Evolutionary conservation across 1,140 invertebrate species (phyloP), one percentile per base, ranked within the genome.

Genomic region (Drosophila littoralis): DNA sequence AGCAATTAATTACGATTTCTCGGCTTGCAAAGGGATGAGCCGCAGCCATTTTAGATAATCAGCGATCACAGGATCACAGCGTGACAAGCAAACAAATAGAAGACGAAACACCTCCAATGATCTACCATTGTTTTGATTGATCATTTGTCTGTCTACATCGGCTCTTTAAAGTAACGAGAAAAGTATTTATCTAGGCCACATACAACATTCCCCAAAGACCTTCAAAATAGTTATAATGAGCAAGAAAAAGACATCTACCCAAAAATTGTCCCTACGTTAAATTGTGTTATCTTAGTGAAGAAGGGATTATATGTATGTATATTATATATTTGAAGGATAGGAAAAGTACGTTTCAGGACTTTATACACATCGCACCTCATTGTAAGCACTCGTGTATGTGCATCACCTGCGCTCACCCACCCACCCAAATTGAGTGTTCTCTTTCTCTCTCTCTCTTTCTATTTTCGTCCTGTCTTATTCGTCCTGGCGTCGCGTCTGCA

Each of bases 1-100:
- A 8, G 40, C 59, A 55, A 76, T 77, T 57, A 77, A 77, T 74
- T 58, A 77, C 51, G 55, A 63, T 63, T 58, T 63, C 38, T 52
- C 33, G 28, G 38, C 57, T 15, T 28, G 22, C n/a, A 12, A 12
- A 45, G 40, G 35, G 45, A 57, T 65, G 38, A 12, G 22, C 22
- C 15, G 43, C 43, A 28, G 43, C 64, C 64, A 66, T 66, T 57
- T 66, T 66, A n/a, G 35, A 10, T 55, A 38, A 67, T 67, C 64
- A 48, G 13, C n/a, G 64, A 71, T 55, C 36, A 33, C 68, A 65
- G 60, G 68, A 71, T 71, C 68, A 40, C 68, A 71, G 60, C 67
- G 45, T 63, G 67, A 45, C 58, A 54, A 52, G 17, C 17, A 15
- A 22, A 28, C 17, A 33, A 48, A 36, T 35, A 32, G 32, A 48